Percentiles rank a stretch among this genome's conserved stretches.
These are phyloP conservation scores for Columba guinea DNA, from an alignment of 2,797 vertebrate species.

Conservation along the genomic window DNA sequence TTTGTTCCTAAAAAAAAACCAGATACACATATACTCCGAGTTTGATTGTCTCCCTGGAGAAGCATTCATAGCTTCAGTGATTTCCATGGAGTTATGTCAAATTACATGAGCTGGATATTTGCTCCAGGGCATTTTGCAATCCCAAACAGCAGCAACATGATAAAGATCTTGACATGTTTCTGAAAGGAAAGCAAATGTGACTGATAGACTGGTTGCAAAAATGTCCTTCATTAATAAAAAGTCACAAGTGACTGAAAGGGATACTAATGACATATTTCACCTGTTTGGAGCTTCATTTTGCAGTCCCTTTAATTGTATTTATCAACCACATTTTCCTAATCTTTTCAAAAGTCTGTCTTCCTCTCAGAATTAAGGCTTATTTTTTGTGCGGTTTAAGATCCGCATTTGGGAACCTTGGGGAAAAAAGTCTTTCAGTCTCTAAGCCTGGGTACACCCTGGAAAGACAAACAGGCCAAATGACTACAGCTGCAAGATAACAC, in stretches of 20 bases:
- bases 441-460: neutral
- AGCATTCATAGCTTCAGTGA: neutral
- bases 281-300: neutral
- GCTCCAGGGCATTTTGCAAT: neutral
- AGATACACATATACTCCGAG: neutral
- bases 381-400: neutral
- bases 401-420: neutral
- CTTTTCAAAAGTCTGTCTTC: neutral
- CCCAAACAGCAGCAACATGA: neutral
- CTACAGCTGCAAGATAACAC: neutral
- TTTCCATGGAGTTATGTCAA: neutral
- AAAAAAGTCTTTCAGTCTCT: neutral
- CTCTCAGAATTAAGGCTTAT: too few relatives aligned
- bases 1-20: neutral
- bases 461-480: neutral
- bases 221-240: neutral
- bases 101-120: neutral
- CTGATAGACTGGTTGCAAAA: neutral
- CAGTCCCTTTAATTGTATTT: neutral
- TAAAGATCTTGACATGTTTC: constrained; percentile 21
- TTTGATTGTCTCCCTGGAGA: neutral
- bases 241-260: neutral
- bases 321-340: neutral
- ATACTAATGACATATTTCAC: neutral
- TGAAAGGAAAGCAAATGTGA: neutral